phyloP scores from a whole-genome alignment of 2,888 invertebrate species.

The Eulithis testata region DNA sequence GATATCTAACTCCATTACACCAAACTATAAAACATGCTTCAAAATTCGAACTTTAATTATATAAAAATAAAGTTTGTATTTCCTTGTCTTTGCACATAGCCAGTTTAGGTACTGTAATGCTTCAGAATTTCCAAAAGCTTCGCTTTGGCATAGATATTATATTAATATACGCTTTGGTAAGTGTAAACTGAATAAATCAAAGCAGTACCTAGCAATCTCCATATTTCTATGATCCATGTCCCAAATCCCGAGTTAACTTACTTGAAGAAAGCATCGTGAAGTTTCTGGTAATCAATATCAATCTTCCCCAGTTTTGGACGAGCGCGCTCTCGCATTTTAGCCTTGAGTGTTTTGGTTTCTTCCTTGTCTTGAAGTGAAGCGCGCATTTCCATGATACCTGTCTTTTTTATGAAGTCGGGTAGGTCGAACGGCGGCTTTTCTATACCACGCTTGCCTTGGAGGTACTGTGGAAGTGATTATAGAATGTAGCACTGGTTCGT shows the following conservation, averaged over 20 bases:
- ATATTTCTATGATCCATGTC: background rate
- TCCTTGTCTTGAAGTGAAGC: conserved; percentile 99
- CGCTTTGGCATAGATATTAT: too few relatives aligned
- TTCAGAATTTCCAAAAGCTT: too few relatives aligned
- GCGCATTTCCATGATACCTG: conserved; percentile 99
- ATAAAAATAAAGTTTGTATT: too few relatives aligned
- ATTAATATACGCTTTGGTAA: too few relatives aligned
- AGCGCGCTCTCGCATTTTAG: conserved; percentile 98
- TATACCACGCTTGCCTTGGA: conserved; percentile 99
- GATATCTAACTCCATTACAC: too few relatives aligned
- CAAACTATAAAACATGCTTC: too few relatives aligned
- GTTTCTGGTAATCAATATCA: conserved; percentile 99
- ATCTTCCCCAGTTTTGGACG: conserved; percentile 99
- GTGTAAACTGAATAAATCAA: too few relatives aligned
- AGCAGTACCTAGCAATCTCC: too few relatives aligned
- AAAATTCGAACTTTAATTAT: too few relatives aligned
- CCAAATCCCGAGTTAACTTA: conserved; percentile 49
- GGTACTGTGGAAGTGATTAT: conserved; percentile 77
- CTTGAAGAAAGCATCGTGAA: conserved; percentile 99
- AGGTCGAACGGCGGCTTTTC: conserved; percentile 99
- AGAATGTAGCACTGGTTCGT: too few relatives aligned
- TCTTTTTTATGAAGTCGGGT: conserved; percentile 99
- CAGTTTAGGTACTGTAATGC: too few relatives aligned
- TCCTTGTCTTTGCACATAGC: too few relatives aligned
- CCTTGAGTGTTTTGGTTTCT: conserved; percentile 96